phyloP scores from a whole-genome alignment of 2,888 invertebrate species.

The Portevinia maculata region DNA sequence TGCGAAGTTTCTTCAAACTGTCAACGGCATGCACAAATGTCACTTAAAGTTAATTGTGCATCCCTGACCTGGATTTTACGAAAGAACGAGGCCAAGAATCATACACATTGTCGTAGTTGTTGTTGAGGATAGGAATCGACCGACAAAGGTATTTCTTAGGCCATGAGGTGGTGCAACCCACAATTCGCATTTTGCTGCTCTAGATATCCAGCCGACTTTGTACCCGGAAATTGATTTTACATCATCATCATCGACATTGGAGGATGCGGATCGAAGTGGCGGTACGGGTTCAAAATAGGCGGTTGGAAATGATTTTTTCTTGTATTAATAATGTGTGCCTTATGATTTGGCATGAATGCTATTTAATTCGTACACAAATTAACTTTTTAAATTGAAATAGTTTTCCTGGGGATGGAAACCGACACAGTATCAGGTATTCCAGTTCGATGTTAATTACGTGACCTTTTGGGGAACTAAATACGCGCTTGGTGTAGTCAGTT shows the following conservation, averaged over 20 bases:
- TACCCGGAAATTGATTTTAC: slow-evolving; percentile 71
- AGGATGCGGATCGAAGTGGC: neutral
- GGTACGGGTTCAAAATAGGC: slow-evolving; percentile 10
- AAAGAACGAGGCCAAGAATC: slow-evolving; percentile 16
- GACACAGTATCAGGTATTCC: neutral
- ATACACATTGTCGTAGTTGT: neutral
- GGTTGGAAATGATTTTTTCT: slow-evolving; percentile 49
- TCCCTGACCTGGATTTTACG: slow-evolving; percentile 60
- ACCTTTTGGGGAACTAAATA: no score
- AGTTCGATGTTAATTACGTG: no score
- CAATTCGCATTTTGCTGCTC: slow-evolving; percentile 24
- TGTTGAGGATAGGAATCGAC: slow-evolving; percentile 48
- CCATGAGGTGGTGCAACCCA: slow-evolving; percentile 1
- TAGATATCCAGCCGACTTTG: slow-evolving; percentile 48
- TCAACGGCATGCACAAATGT: slow-evolving; percentile 57
- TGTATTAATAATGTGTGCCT: slow-evolving; percentile 39
- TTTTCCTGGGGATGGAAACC: neutral
- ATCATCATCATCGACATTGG: slow-evolving; percentile 43
- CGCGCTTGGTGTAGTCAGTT: no score
- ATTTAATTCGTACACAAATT: slow-evolving; percentile 48
- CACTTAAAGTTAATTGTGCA: slow-evolving; percentile 58
- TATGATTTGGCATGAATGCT: slow-evolving; percentile 36
- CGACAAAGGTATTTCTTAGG: neutral
- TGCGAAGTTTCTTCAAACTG: slow-evolving; percentile 32
- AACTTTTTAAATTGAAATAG: slow-evolving; percentile 53